A percentile compares a stretch with the other conserved stretches of the same genome.
These are phyloP conservation scores for Apodemia mormo DNA, from an alignment of 2,888 invertebrate genomes.

Conservation along the genomic window DNA sequence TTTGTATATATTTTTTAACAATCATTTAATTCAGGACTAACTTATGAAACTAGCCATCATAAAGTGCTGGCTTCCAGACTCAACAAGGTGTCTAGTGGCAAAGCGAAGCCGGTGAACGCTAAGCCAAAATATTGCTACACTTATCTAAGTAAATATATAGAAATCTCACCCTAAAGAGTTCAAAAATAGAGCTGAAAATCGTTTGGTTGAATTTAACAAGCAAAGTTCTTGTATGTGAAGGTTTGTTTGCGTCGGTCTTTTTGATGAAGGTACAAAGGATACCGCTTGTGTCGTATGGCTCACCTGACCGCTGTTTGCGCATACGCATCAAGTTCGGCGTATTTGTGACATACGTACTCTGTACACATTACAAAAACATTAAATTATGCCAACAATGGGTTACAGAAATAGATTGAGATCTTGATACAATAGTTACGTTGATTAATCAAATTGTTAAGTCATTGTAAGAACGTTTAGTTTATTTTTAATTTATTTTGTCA, in stretches of 20 bases:
- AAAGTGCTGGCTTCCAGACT: constrained; percentile 52
- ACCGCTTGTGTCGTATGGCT: constrained; percentile 75
- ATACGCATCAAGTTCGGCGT: constrained; percentile 33
- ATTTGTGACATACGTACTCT: constrained; percentile 30
- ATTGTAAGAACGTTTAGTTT: no score
- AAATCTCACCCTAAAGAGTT: neutral
- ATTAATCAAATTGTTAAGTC: no score
- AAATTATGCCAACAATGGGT: constrained; percentile 20
- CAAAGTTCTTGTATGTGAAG: constrained; percentile 32
- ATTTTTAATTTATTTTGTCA: no score
- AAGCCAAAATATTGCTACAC: neutral
- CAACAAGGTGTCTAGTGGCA: constrained; percentile 73
- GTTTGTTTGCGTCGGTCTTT: constrained; percentile 66
- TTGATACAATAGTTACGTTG: neutral
- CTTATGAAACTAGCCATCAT: neutral
- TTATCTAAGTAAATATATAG: neutral
- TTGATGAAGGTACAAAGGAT: constrained; percentile 73
- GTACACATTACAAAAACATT: constrained; percentile 7
- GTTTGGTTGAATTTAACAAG: neutral
- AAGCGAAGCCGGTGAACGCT: constrained; percentile 38
- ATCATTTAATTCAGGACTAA: neutral
- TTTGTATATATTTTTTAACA: neutral
- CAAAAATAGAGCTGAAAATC: constrained; percentile 12
- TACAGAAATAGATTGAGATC: neutral
- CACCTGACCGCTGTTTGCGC: constrained; percentile 67